Conservation (phyloP, 2,797 vertebrate genomes). For the Coendou prehensilis region DNA sequence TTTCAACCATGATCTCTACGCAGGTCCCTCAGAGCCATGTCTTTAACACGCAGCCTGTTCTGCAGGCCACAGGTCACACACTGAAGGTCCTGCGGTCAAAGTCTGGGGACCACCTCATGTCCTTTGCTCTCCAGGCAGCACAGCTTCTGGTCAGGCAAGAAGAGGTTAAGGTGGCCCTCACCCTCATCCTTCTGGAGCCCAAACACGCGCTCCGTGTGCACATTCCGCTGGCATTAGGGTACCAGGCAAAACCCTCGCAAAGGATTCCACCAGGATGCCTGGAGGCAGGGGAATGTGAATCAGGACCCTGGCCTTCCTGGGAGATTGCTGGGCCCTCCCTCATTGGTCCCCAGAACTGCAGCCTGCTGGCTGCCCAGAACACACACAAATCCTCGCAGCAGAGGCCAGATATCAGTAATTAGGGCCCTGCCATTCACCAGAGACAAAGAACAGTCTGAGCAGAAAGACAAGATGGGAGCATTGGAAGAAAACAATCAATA, state of each 20-base stretch:
- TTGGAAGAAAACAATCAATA: background rate
- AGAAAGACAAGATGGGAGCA: background rate
- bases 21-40: too few relatives aligned
- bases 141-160: background rate
- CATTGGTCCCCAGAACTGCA: background rate
- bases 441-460: background rate
- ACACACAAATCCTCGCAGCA: background rate
- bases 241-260: slow-evolving; percentile 45
- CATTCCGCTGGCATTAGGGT: slow-evolving; percentile 46
- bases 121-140: rapidly evolving
- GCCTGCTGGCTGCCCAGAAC: rapidly evolving
- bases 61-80: background rate
- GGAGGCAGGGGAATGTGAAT: background rate
- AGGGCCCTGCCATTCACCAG: background rate
- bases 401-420: background rate
- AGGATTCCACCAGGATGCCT: background rate
- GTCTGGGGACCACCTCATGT: rapidly evolving
- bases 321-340: background rate
- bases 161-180: rapidly evolving
- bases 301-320: background rate
- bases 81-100: background rate
- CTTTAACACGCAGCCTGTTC: background rate
- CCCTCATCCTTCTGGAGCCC: background rate
- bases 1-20: rapidly evolving
- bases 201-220: rapidly evolving